Evolutionary conservation across 2,113 vertebrate species (phyloP), one percentile per base, ranked within the genome.

Genomic region (Anoura caudifer): DNA sequence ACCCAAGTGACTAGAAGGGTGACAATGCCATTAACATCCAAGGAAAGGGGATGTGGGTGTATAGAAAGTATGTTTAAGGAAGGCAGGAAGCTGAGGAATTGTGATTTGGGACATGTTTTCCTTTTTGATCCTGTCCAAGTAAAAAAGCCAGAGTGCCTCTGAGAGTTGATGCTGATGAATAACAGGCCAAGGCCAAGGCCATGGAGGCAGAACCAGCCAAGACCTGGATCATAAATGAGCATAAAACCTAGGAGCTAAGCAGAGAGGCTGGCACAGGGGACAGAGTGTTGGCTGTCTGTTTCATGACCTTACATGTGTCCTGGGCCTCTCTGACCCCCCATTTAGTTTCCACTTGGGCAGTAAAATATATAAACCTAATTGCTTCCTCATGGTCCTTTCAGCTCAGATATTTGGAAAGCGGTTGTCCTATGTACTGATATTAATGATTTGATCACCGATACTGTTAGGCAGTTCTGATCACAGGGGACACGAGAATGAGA

Each of bases 61-160:
- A 54, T 5, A 83, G 28, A 93, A 88, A 72, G 47, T 54, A 47
- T 28, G 38, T 81, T 85, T 88, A 47, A 14, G 82, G 72, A 77
- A 82, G 67, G 67, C 33, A 31, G 41, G 38, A 94, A 31, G 73
- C 61, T 86, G 7, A 5, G 17, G n/a, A 86, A 93, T 45, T 95
- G 47, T 96, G 69, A 86, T 73, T 19, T 91, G 77, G 41, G 56
- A 36, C 17, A 70, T 38, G 28, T 84, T 94, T 92, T 79, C 31
- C 87, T 41, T 76, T 93, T 80, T 96, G 81, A 70, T 38, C 24
- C 47, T 89, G 41, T 86, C 41, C 41, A 70, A 77, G 33, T 95
- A 72, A 89, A 69, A 95, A 91, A 95, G 47, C 38, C 82, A 91
- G 67, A 69, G 28, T 2, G 7, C 50, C 45, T 61, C 56, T 65